A percentile compares a stretch with the other conserved stretches of the same genome.
Conservation (phyloP, 2,888 invertebrate species). For the Coleophora deauratella region DNA sequence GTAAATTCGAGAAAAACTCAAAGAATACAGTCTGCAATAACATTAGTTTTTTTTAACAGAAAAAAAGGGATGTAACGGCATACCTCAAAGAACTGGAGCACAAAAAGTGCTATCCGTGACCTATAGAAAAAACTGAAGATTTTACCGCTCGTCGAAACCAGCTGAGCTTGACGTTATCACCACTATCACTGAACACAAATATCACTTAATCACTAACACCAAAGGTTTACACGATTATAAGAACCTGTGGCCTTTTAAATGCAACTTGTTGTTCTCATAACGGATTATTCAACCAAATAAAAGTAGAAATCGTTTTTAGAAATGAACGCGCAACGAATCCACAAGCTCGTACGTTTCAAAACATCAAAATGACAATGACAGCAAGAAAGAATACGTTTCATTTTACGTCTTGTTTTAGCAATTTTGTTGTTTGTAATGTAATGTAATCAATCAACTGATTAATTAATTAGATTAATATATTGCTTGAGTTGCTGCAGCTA, state of each 20-base stretch:
- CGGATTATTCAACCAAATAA: no score
- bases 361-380: background rate
- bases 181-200: conserved; percentile 33
- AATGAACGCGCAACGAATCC: conserved; percentile 4
- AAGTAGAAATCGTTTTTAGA: no score
- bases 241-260: no score
- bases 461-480: no score
- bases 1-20: no score
- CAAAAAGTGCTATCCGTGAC: conserved; percentile 55
- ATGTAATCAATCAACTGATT: no score
- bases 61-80: conserved; percentile 50
- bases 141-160: conserved; percentile 67
- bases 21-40: no score
- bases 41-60: conserved; percentile 15
- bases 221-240: no score
- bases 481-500: no score
- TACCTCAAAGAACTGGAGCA: conserved; percentile 68
- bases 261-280: no score
- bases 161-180: conserved; percentile 71
- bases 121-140: conserved; percentile 61
- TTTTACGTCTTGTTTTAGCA: no score
- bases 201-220: conserved; percentile 23
- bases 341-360: conserved; percentile 6
- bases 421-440: no score
- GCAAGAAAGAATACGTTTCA: background rate